Conservation (phyloP, 2,797 vertebrate genomes). For the Huso huso region DNA sequence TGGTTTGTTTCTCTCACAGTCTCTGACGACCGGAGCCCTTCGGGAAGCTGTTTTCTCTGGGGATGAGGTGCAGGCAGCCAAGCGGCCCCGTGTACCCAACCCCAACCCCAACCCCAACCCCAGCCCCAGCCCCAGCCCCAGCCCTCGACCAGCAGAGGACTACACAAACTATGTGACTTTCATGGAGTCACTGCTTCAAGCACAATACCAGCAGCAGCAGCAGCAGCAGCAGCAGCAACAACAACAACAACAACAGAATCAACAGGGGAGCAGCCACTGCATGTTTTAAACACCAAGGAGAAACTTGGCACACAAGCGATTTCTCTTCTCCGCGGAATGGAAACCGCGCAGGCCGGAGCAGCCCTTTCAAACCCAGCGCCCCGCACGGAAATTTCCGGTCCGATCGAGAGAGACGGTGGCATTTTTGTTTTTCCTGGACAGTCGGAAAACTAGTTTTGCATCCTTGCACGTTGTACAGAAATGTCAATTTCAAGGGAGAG, state of each 20-base stretch:
- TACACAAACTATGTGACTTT: slow-evolving; percentile 70
- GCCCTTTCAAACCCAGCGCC: slow-evolving; percentile 17
- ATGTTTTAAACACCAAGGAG: slow-evolving; percentile 40
- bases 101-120: slow-evolving; percentile 5
- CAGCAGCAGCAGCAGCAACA: no score
- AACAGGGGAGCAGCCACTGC: slow-evolving; percentile 28
- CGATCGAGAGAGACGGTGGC: slow-evolving; percentile 34
- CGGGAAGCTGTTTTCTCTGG: slow-evolving; percentile 43
- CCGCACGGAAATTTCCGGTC: slow-evolving; percentile 45
- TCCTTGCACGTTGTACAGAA: not conserved
- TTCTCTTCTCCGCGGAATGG: no score
- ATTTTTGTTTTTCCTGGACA: slow-evolving; percentile 24
- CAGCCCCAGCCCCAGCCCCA: slow-evolving; percentile 31
- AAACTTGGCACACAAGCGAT: no score
- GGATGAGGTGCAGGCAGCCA: slow-evolving; percentile 69
- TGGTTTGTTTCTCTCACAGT: slow-evolving; percentile 41
- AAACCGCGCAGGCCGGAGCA: not conserved
- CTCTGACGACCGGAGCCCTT: slow-evolving; percentile 51
- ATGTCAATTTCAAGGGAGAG: no score
- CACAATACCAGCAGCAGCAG: slow-evolving; percentile 63
- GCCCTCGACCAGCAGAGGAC: slow-evolving; percentile 26
- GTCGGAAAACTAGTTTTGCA: slow-evolving; percentile 23
- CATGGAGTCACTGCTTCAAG: slow-evolving; percentile 76
- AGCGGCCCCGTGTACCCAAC: slow-evolving; percentile 37
- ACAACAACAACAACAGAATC: slow-evolving; percentile 8